Evolutionary conservation across 1,140 invertebrate species (phyloP).

Genomic region (Triops longicaudatus): DNA sequence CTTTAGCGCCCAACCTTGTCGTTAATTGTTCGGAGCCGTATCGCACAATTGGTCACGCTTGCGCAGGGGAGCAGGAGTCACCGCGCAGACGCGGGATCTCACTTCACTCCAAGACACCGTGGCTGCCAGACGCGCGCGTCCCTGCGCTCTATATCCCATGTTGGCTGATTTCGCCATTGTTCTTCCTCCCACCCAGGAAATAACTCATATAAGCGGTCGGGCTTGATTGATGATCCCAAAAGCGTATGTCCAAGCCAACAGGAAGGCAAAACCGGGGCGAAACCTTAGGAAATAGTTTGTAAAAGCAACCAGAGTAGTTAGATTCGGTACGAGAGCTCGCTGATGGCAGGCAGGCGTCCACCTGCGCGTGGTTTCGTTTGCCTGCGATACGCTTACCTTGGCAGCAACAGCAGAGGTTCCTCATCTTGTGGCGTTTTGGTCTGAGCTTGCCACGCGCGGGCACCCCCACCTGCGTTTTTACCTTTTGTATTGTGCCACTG

Average conservation of each 20-base stretch:
- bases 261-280: constrained; percentile 3
- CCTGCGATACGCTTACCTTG: neutral
- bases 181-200: neutral
- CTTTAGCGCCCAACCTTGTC: neutral
- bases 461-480: constrained; percentile 14
- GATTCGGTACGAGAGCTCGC: neutral
- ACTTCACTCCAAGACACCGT: neutral
- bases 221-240: neutral
- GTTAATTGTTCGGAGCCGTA: neutral
- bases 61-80: neutral
- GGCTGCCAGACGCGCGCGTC: neutral
- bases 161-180: neutral
- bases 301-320: neutral
- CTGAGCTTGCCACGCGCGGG: neutral
- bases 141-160: neutral
- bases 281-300: neutral
- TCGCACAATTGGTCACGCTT: neutral
- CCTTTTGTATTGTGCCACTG: constrained; percentile 5
- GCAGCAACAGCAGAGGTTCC: neutral
- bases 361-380: neutral
- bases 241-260: neutral
- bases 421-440: too few species aligned
- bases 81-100: neutral
- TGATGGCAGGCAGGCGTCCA: constrained; percentile 1
- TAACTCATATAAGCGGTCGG: neutral